Percentiles rank a stretch among this genome's conserved stretches.
Evolutionary conservation across 2,888 invertebrate species (phyloP).

Genomic region (Lapara coniferarum): DNA sequence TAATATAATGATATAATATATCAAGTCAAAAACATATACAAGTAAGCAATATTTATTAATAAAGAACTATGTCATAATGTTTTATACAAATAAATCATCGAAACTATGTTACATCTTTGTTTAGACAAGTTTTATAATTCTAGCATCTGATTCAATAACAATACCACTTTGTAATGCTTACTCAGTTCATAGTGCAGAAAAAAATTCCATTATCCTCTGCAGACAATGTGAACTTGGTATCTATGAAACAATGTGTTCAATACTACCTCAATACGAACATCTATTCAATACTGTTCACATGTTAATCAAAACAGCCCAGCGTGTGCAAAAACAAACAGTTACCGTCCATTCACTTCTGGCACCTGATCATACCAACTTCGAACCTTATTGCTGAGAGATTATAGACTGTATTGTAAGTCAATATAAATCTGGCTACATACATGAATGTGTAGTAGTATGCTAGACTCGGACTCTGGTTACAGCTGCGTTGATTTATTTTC

Average conservation of each 20-base stretch:
- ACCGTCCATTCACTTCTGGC: neutral
- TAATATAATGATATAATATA: too few relatives aligned
- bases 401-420: neutral
- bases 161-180: neutral
- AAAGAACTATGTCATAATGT: too few relatives aligned
- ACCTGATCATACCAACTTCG: neutral
- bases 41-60: too few relatives aligned
- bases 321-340: slow-evolving; percentile 53
- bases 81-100: too few relatives aligned
- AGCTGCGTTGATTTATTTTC: slow-evolving; percentile 20
- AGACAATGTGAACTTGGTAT: slow-evolving; percentile 47
- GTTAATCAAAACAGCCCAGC: slow-evolving; percentile 55
- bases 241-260: slow-evolving; percentile 55
- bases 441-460: neutral
- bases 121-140: too few relatives aligned
- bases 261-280: slow-evolving; percentile 42
- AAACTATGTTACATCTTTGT: too few relatives aligned
- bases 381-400: neutral
- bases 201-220: slow-evolving; percentile 25
- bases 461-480: slow-evolving; percentile 17
- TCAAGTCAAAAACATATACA: too few relatives aligned
- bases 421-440: neutral
- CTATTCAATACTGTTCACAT: slow-evolving; percentile 51
- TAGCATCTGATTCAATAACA: neutral
- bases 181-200: neutral